These are phyloP conservation scores for Nephrotoma appendiculata DNA, from an alignment of 2,888 invertebrate species.

Conservation along the genomic window DNA sequence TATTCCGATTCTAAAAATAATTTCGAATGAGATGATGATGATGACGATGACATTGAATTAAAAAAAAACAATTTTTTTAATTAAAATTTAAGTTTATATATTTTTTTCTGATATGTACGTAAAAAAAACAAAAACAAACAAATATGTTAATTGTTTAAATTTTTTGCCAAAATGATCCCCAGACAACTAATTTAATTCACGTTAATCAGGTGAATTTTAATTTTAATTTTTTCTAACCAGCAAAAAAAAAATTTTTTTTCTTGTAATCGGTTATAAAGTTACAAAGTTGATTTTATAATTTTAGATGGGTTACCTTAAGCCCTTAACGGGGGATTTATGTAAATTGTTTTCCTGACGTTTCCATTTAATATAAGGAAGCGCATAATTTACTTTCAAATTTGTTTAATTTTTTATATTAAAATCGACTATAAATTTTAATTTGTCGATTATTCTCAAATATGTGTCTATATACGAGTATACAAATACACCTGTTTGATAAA, in stretches of 20 bases:
- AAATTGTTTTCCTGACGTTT: neutral
- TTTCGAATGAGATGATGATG: neutral
- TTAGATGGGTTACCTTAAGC: neutral
- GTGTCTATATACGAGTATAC: neutral
- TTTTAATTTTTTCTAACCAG: neutral
- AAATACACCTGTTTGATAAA: neutral
- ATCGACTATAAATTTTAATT: too few species aligned
- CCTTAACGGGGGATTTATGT: neutral
- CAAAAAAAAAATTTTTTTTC: neutral
- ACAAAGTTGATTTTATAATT: neutral
- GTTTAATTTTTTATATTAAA: too few species aligned
- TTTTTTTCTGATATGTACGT: neutral
- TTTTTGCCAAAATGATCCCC: neutral
- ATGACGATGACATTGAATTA: neutral
- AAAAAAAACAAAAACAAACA: neutral
- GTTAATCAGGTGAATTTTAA: neutral
- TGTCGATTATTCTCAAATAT: too few species aligned
- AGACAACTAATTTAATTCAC: neutral
- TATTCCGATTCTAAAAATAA: neutral
- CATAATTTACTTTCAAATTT: too few species aligned
- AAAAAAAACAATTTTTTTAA: neutral
- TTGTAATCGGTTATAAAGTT: neutral
- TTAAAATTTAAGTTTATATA: neutral
- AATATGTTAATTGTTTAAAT: neutral
- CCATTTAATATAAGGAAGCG: neutral